A percentile compares a stretch with the other conserved stretches of the same genome.
Conservation (phyloP, 1,140 invertebrate genomes). For the Drosophila nasuta region DNA sequence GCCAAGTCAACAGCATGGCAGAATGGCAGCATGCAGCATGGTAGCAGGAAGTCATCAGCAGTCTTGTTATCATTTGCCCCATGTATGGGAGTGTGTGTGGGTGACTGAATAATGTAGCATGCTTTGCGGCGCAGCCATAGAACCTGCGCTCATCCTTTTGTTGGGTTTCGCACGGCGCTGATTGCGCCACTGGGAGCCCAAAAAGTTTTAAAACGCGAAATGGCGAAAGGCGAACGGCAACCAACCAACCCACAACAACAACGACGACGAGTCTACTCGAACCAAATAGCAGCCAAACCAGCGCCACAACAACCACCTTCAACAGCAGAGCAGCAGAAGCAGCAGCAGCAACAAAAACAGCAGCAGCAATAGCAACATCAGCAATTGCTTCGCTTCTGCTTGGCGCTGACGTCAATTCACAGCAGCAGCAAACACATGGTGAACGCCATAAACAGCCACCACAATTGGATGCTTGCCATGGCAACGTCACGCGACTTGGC, state of each 20-base stretch:
- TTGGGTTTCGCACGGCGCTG: slow-evolving; percentile 65
- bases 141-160: slow-evolving; percentile 55
- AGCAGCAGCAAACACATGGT: slow-evolving; percentile 65
- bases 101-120: slow-evolving; percentile 73
- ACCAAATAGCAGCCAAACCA: not conserved
- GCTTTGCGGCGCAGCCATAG: slow-evolving; percentile 67
- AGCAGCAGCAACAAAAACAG: slow-evolving; percentile 25
- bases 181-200: slow-evolving; percentile 75
- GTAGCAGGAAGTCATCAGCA: slow-evolving; percentile 78
- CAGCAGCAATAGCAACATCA: slow-evolving; percentile 15
- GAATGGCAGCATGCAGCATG: slow-evolving; percentile 13
- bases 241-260: slow-evolving; percentile 15
- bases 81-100: slow-evolving; percentile 14
- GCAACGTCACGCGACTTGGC: slow-evolving; percentile 39
- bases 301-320: slow-evolving; percentile 6
- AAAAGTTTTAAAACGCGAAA: slow-evolving; percentile 78
- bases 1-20: slow-evolving; percentile 56
- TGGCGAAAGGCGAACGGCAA: slow-evolving; percentile 47
- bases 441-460: slow-evolving; percentile 80
- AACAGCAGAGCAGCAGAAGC: too few relatives aligned
- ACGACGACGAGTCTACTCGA: slow-evolving; percentile 1
- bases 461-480: slow-evolving; percentile 81
- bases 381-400: not conserved
- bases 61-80: slow-evolving; percentile 72
- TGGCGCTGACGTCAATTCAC: slow-evolving; percentile 71